Evolutionary conservation across 2,113 vertebrate species (phyloP).

Genomic region (Nothoprocta pentlandii): DNA sequence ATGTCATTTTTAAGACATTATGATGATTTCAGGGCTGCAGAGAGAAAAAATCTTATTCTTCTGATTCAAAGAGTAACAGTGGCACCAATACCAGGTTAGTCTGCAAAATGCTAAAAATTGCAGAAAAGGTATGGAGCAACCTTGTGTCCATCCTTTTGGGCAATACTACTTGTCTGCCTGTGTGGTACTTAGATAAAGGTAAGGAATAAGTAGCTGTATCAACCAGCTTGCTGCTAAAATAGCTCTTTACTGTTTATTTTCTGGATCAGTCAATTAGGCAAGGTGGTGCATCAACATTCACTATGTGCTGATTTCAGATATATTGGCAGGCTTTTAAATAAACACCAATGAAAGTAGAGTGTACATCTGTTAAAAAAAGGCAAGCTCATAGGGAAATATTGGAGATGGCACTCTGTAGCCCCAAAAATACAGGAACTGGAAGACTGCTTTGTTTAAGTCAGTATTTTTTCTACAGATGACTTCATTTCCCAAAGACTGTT

Average conservation of each 20-base stretch:
- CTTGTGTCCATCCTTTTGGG: slow-evolving; percentile 20
- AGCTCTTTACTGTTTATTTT: slow-evolving; percentile 71
- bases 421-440: slow-evolving; percentile 34
- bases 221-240: slow-evolving; percentile 66
- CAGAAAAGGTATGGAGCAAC: slow-evolving; percentile 38
- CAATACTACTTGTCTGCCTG: slow-evolving; percentile 8
- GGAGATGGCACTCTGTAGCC: slow-evolving; percentile 7
- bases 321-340: slow-evolving; percentile 51
- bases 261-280: slow-evolving; percentile 71
- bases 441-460: background rate
- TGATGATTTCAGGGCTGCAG: background rate
- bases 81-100: background rate
- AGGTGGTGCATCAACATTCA: slow-evolving; percentile 49
- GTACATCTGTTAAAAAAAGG: slow-evolving; percentile 28
- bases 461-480: slow-evolving; percentile 37
- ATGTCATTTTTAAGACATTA: background rate
- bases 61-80: background rate
- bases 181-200: slow-evolving; percentile 73
- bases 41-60: background rate
- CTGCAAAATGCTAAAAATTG: slow-evolving; percentile 6
- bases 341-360: slow-evolving; percentile 19
- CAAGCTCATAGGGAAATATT: slow-evolving; percentile 50
- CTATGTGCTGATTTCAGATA: slow-evolving; percentile 42
- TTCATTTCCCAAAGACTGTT: slow-evolving; percentile 25
- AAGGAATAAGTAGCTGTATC: slow-evolving; percentile 61